A percentile compares a stretch with the other conserved stretches of the same genome.
These are phyloP conservation scores for Montipora capricornis DNA, from an alignment of 64 coral and sea anemone species.

Conservation along the genomic window DNA sequence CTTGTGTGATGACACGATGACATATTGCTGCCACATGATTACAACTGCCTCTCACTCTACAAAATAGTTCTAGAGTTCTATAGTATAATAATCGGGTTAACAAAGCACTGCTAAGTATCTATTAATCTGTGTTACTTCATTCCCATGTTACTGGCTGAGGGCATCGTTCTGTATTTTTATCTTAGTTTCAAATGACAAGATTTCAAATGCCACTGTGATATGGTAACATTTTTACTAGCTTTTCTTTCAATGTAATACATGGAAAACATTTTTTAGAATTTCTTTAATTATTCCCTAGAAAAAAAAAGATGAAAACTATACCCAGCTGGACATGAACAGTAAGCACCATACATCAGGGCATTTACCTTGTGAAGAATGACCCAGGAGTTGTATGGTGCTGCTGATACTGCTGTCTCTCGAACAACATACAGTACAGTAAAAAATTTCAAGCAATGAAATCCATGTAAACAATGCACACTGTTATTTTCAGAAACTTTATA, in stretches of 20 bases:
- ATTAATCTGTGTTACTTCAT: background rate
- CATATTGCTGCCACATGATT: background rate
- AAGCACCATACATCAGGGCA: background rate
- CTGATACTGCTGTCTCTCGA: conserved; percentile 7
- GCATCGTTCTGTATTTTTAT: background rate
- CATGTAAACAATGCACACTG: background rate
- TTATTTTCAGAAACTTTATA: conserved; percentile 3
- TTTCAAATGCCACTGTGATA: background rate
- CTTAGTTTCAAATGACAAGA: background rate
- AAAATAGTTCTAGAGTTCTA: background rate
- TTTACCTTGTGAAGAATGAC: background rate
- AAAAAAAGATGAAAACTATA: background rate
- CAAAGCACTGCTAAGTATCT: conserved; percentile 3
- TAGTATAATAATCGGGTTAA: background rate
- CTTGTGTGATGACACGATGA: background rate
- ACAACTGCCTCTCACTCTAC: background rate
- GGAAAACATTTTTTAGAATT: background rate
- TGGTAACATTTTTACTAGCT: background rate
- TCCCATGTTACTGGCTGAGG: background rate
- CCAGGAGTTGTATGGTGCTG: conserved; percentile 7
- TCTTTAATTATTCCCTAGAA: conserved; percentile 4
- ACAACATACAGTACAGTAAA: background rate
- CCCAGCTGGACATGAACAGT: conserved; percentile 2
- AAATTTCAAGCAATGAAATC: background rate
- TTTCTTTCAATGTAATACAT: background rate